phyloP scores from a whole-genome alignment of 2,797 vertebrate species.

The Gallinago nigripennis region DNA sequence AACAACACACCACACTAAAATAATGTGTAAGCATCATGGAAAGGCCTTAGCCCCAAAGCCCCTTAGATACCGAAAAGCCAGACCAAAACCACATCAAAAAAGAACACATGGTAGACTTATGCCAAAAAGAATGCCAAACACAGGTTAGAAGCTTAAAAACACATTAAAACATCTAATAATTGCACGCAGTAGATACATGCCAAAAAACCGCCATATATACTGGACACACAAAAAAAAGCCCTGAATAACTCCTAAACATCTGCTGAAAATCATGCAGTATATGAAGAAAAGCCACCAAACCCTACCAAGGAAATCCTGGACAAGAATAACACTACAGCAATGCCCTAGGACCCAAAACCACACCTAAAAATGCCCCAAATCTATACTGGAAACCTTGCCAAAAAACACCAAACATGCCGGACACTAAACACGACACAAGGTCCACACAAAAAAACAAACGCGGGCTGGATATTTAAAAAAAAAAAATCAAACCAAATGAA shows the following conservation, averaged over 20 bases:
- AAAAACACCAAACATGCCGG: not conserved
- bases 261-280: not conserved
- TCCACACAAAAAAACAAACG: not conserved
- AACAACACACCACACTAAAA: not conserved
- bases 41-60: not conserved
- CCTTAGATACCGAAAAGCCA: not conserved
- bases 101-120: rapidly evolving
- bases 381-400: not conserved
- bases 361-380: not conserved
- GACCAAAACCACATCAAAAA: not conserved
- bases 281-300: not conserved
- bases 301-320: not conserved
- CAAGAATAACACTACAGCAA: not conserved
- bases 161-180: not conserved
- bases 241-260: not conserved
- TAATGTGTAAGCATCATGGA: not conserved
- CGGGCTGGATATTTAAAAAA: not conserved
- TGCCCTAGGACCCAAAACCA: not conserved
- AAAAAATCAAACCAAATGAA: not conserved
- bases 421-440: not conserved
- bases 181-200: not conserved
- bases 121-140: not conserved
- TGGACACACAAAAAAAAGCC: not conserved
- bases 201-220: not conserved
- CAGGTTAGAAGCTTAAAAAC: not conserved